Percentiles rank a stretch among this genome's conserved stretches.
These are phyloP conservation scores for Lasaia peninsularis DNA, from an alignment of 1,140 invertebrate species.

Conservation along the genomic window DNA sequence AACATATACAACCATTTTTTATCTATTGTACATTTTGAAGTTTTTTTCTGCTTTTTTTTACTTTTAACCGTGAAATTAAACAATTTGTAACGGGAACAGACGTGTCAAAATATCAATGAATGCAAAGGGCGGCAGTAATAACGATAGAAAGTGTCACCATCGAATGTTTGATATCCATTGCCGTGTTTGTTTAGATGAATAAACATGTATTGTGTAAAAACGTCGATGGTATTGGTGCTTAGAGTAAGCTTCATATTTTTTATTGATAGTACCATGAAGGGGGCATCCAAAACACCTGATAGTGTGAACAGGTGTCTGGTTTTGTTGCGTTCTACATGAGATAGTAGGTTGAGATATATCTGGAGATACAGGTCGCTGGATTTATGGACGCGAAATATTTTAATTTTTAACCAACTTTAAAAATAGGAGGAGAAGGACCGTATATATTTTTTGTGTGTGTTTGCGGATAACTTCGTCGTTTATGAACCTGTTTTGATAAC, in stretches of 20 bases:
- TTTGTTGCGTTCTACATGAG: conserved; percentile 16
- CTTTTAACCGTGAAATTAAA: conserved; percentile 22
- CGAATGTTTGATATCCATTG: conserved; percentile 20
- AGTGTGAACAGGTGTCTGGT: conserved; percentile 41
- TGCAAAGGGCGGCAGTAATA: neutral
- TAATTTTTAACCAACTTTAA: too few relatives aligned
- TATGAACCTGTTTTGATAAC: too few relatives aligned
- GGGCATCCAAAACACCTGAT: conserved; percentile 46
- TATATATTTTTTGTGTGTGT: too few relatives aligned
- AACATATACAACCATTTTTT: neutral
- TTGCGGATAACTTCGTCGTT: too few relatives aligned
- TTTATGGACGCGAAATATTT: too few relatives aligned
- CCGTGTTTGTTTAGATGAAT: neutral
- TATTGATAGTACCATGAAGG: conserved; percentile 12
- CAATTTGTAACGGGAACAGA: conserved; percentile 29
- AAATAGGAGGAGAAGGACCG: too few relatives aligned
- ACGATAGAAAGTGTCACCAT: neutral
- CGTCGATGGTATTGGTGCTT: conserved; percentile 13
- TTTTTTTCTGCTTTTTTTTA: conserved; percentile 14
- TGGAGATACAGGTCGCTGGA: conserved; percentile 20
- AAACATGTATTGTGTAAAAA: neutral
- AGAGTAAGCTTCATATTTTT: neutral
- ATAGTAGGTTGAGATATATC: conserved; percentile 24
- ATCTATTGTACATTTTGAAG: neutral
- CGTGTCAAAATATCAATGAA: conserved; percentile 49